Conservation (phyloP, 2,113 vertebrate genomes). For the Pteropus alecto region DNA sequence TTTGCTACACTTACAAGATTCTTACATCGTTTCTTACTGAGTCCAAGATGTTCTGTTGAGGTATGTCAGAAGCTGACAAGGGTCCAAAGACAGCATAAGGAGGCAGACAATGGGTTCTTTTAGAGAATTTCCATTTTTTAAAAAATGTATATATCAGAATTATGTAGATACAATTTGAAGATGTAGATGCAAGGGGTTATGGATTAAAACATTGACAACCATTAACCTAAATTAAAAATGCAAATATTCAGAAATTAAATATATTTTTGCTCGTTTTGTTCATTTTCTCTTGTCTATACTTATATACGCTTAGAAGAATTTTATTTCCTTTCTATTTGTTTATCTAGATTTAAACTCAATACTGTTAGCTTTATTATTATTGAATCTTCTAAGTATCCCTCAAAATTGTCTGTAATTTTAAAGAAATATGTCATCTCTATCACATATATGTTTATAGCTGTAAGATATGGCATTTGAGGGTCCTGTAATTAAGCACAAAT, state of each 20-base stretch:
- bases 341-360: constrained; percentile 33
- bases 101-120: not conserved
- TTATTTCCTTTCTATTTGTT: not conserved
- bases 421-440: not conserved
- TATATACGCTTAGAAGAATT: constrained; percentile 3
- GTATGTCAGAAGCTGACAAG: not conserved
- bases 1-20: not conserved
- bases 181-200: not conserved
- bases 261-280: not conserved
- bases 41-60: not conserved
- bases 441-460: not conserved
- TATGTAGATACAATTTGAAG: not conserved
- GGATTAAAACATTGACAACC: not conserved
- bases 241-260: constrained; percentile 47
- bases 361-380: not conserved
- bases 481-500: not conserved
- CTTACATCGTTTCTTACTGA: not conserved
- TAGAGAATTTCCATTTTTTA: not conserved
- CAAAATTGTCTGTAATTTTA: not conserved
- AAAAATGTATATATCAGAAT: not conserved
- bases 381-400: constrained; percentile 18
- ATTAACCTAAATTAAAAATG: constrained; percentile 39
- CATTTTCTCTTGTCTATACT: not conserved
- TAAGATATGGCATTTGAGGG: not conserved
- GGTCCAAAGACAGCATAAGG: not conserved